Conservation (phyloP, 2,797 vertebrate genomes). For the Falco naumanni region DNA sequence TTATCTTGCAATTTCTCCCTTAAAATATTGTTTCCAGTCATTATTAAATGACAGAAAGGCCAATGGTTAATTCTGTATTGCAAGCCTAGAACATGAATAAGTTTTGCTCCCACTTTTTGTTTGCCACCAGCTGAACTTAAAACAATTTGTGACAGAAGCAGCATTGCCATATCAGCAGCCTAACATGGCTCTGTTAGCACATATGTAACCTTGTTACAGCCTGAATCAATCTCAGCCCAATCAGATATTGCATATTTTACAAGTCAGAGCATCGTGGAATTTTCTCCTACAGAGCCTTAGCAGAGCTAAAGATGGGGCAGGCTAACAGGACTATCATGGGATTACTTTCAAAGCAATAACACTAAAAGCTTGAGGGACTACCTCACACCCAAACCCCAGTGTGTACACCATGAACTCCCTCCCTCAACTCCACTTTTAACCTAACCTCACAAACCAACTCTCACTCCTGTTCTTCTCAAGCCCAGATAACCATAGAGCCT, state of each 20-base stretch:
- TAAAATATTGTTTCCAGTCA: neutral
- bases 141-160: conserved; percentile 15
- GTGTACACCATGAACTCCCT: neutral
- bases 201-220: conserved; percentile 8
- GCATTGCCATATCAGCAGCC: neutral
- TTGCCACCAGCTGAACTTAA: neutral
- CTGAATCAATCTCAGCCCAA: conserved; percentile 28
- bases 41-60: neutral
- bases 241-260: conserved; percentile 4
- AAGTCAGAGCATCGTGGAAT: neutral
- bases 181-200: conserved; percentile 45
- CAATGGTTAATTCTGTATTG: neutral
- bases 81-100: neutral
- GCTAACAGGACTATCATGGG: neutral
- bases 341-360: neutral
- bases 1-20: neutral
- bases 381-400: neutral
- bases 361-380: neutral
- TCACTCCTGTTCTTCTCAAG: neutral
- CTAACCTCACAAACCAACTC: neutral
- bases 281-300: neutral
- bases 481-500: neutral
- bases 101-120: neutral
- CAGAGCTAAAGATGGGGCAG: neutral
- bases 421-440: neutral